phyloP scores from a whole-genome alignment of 1,140 invertebrate species.

The Cotesia glomerata region DNA sequence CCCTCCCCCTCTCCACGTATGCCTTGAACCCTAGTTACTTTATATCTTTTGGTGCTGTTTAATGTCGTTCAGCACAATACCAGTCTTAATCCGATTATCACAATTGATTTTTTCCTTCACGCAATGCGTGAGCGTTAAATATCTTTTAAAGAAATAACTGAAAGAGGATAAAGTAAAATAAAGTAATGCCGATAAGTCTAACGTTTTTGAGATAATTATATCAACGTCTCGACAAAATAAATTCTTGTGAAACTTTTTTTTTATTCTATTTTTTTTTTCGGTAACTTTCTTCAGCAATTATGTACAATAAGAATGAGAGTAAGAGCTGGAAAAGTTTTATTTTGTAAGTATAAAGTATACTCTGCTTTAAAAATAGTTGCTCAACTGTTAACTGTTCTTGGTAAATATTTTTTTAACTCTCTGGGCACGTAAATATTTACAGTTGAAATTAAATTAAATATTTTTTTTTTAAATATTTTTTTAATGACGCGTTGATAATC shows the following conservation, averaged over 20 bases:
- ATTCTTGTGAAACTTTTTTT: no score
- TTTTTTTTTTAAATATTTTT: no score
- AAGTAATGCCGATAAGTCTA: neutral
- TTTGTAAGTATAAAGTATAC: neutral
- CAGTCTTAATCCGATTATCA: conserved; percentile 46
- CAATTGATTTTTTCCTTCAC: conserved; percentile 42
- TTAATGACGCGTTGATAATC: no score
- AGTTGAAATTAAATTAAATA: no score
- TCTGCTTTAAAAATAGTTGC: no score
- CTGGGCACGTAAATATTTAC: neutral
- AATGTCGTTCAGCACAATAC: conserved; percentile 28
- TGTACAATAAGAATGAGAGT: neutral
- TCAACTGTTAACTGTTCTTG: no score
- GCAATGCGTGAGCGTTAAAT: conserved; percentile 12
- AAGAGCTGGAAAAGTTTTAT: neutral
- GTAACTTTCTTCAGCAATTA: neutral
- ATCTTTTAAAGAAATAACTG: neutral
- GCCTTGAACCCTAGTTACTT: neutral
- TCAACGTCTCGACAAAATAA: no score
- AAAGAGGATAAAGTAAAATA: neutral
- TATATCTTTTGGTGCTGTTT: conserved; percentile 8
- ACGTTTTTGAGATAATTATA: neutral
- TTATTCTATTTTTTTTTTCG: neutral
- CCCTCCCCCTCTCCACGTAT: no score
- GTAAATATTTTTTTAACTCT: no score